These are phyloP conservation scores for Dasysyrphus albostriatus DNA, from an alignment of 2,888 invertebrate species.

Conservation along the genomic window DNA sequence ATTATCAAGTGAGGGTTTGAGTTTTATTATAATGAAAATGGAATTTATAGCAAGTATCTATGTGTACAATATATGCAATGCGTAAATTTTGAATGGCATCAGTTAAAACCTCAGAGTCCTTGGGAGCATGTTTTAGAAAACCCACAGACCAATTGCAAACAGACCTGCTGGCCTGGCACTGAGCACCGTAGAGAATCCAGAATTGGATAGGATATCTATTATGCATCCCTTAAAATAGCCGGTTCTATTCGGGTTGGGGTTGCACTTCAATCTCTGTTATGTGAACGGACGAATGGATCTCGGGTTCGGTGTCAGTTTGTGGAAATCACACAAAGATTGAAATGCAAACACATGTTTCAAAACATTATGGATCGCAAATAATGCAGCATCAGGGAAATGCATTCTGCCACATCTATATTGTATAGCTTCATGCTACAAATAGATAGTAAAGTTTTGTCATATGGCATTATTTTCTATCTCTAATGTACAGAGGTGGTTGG, in stretches of 20 bases:
- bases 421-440: constrained; percentile 46
- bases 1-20: constrained; percentile 15
- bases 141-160: constrained; percentile 75
- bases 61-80: constrained; percentile 5
- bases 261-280: constrained; percentile 23
- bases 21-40: constrained; percentile 65
- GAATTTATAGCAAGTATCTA: constrained; percentile 52
- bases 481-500: not conserved
- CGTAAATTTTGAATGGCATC: constrained; percentile 26
- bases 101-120: constrained; percentile 65
- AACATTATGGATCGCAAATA: constrained; percentile 75
- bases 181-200: not conserved
- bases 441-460: constrained; percentile 62
- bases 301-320: constrained; percentile 58
- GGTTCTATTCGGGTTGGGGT: constrained; percentile 7
- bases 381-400: constrained; percentile 58
- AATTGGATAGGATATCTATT: constrained; percentile 46
- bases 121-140: constrained; percentile 69
- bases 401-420: constrained; percentile 39
- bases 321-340: constrained; percentile 73
- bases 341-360: constrained; percentile 75
- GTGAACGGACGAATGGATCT: constrained; percentile 29
- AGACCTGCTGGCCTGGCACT: constrained; percentile 43
- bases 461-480: constrained; percentile 48
- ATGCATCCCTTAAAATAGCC: constrained; percentile 43